Base-by-base conservation (phyloP, 92 coral and sea anemone species). In the Isaurus tuberculatus region DNA sequence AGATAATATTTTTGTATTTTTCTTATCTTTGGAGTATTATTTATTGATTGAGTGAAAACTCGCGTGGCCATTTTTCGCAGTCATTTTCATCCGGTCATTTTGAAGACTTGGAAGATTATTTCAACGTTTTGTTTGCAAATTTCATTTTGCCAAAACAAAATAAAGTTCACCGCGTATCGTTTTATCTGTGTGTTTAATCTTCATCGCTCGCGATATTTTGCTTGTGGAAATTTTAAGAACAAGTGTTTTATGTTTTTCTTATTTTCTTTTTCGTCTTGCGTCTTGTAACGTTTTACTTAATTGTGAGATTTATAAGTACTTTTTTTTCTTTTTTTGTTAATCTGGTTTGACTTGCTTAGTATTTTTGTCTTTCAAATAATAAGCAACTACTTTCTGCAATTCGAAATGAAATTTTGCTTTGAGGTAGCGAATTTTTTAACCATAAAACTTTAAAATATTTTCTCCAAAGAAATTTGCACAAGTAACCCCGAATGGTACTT, bases 111-210 rank as follows among this genome's bases (percentile, higher is more conserved):
- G 60, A 22, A 13, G 82, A 40, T 14, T 30, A 16, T 74, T 51
- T 53, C n/a, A 48, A 30, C 19, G 16, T 58, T 58, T 40, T 57
- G 69, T 29, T 75, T 61, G 70, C 32, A 22, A 77, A 61, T 16
- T 33, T 77, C 29, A 2, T 33, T 57, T 40, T 3, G 49, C 53
- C 22, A 57, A 33, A 32, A 75, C 81, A 75, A 57, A 60, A 23
- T 51, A 51, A 55, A 33, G 22, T 13, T 14, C 32, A 17, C 32
- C 57, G 36, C 13, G 34, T 36, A 57, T 32, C 19, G 17, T 34
- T 77, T 77, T 77, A 77, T 77, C 82, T 77, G 68, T 34, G 32
- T 57, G 68, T 77, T 57, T 77, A 57, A 77, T 77, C 82, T 77
- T 77, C 58, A 77, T 75, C 33, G 51, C 68, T 77, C 67, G 43